Percentiles rank a stretch among this genome's conserved stretches.
phyloP scores from a whole-genome alignment of 2,797 vertebrate species.

The Micropoecilia bifurca region DNA sequence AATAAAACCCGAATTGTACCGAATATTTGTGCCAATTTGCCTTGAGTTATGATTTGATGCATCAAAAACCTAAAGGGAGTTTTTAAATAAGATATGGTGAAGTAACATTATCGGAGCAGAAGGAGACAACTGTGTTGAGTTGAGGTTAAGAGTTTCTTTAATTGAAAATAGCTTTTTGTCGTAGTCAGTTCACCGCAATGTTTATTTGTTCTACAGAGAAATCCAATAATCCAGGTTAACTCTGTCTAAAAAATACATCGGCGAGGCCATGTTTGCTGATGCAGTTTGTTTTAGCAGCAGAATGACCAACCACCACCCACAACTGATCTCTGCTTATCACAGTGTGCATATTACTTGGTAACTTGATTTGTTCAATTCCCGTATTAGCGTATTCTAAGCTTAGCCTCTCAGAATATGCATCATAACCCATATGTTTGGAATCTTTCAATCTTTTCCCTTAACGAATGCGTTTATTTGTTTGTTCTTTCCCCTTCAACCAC shows the following conservation, averaged over 20 bases:
- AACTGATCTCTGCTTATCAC: not conserved
- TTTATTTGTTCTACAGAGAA: not conserved
- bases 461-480: not conserved
- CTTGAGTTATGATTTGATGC: not conserved
- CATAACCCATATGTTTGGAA: too few species aligned
- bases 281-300: not conserved
- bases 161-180: not conserved
- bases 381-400: not conserved
- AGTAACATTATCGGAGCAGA: not conserved
- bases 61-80: not conserved
- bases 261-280: not conserved
- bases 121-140: not conserved
- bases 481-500: not conserved
- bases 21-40: not conserved
- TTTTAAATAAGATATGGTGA: not conserved
- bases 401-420: not conserved
- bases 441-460: not conserved
- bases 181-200: not conserved
- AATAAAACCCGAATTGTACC: not conserved
- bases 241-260: not conserved
- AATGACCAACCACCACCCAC: not conserved
- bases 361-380: too few species aligned
- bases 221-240: not conserved
- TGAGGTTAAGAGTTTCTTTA: not conserved
- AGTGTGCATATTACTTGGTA: not conserved